Conservation (phyloP, 2,888 invertebrate species). For the Eilema caniola region DNA sequence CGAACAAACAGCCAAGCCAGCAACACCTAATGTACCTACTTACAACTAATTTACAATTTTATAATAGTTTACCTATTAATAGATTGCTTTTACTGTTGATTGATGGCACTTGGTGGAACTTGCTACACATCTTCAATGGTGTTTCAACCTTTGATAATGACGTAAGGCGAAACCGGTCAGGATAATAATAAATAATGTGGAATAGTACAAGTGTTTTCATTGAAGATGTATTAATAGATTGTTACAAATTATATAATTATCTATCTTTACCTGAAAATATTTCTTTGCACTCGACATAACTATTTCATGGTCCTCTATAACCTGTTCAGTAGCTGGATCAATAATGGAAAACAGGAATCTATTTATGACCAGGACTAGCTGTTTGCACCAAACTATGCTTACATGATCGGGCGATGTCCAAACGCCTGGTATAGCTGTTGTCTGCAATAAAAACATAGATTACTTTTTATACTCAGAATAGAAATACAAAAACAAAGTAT, state of each 20-base stretch:
- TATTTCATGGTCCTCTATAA: constrained; percentile 60
- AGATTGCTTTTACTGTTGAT: no score
- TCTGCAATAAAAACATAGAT: constrained; percentile 76
- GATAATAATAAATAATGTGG: no score
- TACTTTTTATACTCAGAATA: neutral
- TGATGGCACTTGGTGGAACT: no score
- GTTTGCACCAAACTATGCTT: constrained; percentile 97
- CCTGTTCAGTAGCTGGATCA: constrained; percentile 81
- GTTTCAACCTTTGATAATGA: no score
- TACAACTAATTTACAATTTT: no score
- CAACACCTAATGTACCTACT: neutral
- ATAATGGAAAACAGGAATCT: constrained; percentile 94
- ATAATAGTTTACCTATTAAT: no score
- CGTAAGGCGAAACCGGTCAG: no score
- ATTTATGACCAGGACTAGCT: constrained; percentile 92
- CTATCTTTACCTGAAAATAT: constrained; percentile 69
- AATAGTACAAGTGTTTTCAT: no score
- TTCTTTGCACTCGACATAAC: constrained; percentile 65
- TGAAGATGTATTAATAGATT: no score
- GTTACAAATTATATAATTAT: neutral
- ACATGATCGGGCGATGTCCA: constrained; percentile 97
- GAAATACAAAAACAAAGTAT: neutral
- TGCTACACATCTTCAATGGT: no score
- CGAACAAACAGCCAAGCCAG: no score
- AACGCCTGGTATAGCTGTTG: constrained; percentile 92